A percentile compares a stretch with the other conserved stretches of the same genome.
Conservation (phyloP, 2,888 invertebrate genomes). For the Drosophila setosimentum region DNA sequence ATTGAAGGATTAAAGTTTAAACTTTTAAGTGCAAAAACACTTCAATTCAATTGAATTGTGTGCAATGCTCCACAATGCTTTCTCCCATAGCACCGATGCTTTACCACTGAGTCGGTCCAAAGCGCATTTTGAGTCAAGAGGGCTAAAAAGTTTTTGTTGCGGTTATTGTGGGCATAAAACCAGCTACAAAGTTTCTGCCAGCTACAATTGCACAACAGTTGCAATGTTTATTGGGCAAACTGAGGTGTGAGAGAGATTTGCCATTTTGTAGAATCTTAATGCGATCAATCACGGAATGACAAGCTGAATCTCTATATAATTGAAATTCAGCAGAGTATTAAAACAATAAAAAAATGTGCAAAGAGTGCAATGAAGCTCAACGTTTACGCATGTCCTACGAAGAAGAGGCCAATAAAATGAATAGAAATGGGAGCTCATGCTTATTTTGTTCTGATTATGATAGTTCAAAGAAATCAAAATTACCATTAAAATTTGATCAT, state of each 20-base stretch:
- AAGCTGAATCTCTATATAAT: not conserved
- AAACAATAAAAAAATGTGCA: not conserved
- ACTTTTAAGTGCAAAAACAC: conserved; percentile 81
- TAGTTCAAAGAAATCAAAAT: no score
- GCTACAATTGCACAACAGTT: conserved; percentile 35
- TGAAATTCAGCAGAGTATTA: not conserved
- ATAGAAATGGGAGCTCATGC: not conserved
- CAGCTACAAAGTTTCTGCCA: conserved; percentile 64
- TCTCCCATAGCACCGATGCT: not conserved
- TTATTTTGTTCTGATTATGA: no score
- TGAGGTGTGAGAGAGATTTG: not conserved
- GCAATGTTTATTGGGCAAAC: conserved; percentile 22
- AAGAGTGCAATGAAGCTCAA: not conserved
- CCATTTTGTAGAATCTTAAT: not conserved
- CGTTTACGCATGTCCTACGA: not conserved
- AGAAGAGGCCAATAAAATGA: not conserved
- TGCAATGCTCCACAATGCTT: conserved; percentile 13
- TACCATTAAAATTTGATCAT: not conserved
- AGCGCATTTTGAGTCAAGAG: conserved; percentile 67
- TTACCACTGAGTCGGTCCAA: conserved; percentile 22
- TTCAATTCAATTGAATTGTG: conserved; percentile 74
- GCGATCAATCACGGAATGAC: conserved; percentile 28
- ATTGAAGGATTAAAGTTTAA: conserved; percentile 80
- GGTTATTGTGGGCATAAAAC: conserved; percentile 61
- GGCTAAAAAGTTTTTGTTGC: conserved; percentile 68